Evolutionary conservation across 2,797 vertebrate species (phyloP), one percentile per base, ranked within the genome.

Genomic region (Bucorvus abyssinicus): DNA sequence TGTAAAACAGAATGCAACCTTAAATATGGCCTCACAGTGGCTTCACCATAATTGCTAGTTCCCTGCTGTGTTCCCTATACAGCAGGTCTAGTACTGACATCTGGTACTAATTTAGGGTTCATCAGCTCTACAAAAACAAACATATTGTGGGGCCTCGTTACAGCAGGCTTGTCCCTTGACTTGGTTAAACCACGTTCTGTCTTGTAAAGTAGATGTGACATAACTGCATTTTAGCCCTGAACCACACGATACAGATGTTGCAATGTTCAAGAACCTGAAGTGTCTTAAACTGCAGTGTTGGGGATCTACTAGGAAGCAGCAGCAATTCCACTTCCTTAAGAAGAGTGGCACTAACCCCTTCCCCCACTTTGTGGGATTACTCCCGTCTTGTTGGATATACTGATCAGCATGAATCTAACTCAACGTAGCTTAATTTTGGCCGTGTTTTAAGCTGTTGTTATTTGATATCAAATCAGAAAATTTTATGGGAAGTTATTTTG

Each of bases 71-170:
- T 87, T 97, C 70, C 57, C 78, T 91, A 92, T 93, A 68, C 95
- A 93, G 84, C 92, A 95, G 92, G 95, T 94, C 88, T 95, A 93
- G 74, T 87, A 87, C 86, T 89, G 75, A 95, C 96, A 97, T 96
- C 96, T 97, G 96, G 90, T 97, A 92, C 94, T 95, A 93, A 96
- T 97, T 96, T 93, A 94, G 90, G 93, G 94, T 93, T 97, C 96
- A 95, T 96, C 94, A 92, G 88, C 93, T 95, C 77, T 94, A 92
- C 92, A 96, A 97, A 96, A 96, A 94, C 95, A 97, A 97, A 95
- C 93, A 95, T 90, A 94, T 77, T 93, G 94, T 95, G 95, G 71
- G 96, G 92, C 93, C 94, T 97, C 45, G 16, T 90, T 96, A 78
- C 94, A 95, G 86, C 92, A 84, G 56, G 92, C 94, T 85, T 92